Conservation (phyloP, 2,888 invertebrate species). For the Lordiphosa fenestrarum region DNA sequence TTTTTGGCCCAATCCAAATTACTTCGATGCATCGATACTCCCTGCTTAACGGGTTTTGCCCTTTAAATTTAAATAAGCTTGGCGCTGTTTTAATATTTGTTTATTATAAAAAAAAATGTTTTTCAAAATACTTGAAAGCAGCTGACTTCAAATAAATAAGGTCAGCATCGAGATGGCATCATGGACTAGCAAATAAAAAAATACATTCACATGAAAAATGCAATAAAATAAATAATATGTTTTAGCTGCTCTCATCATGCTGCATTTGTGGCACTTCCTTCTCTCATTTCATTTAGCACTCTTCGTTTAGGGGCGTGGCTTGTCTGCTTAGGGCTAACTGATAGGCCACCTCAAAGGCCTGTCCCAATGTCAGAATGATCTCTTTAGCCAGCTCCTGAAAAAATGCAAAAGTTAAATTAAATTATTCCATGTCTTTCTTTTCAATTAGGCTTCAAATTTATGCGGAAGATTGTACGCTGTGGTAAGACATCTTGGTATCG, state of each 20-base stretch:
- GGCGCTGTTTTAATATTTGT: background rate
- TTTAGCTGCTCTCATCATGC: conserved; percentile 9
- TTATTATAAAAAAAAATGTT: conserved; percentile 23
- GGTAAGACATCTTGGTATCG: too few relatives aligned
- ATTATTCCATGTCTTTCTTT: too few relatives aligned
- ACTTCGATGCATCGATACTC: too few relatives aligned
- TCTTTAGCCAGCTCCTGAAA: conserved; percentile 96
- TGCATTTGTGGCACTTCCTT: conserved; percentile 45
- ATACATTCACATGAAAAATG: conserved; percentile 49
- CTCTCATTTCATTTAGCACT: conserved; percentile 31
- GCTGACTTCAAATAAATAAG: conserved; percentile 28
- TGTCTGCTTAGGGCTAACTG: conserved; percentile 89
- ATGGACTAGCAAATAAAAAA: conserved; percentile 59
- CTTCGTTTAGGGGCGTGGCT: conserved; percentile 33
- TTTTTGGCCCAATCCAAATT: too few relatives aligned
- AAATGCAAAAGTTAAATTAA: background rate
- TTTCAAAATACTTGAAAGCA: conserved; percentile 45
- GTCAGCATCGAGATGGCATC: conserved; percentile 60
- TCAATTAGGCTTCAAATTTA: too few relatives aligned
- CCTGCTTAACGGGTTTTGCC: too few relatives aligned
- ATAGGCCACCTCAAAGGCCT: conserved; percentile 98
- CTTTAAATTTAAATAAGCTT: too few relatives aligned
- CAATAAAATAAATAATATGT: conserved; percentile 38
- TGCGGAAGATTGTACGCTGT: too few relatives aligned
- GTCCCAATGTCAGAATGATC: conserved; percentile 96